Evolutionary conservation across 1,140 invertebrate genomes (phyloP), one percentile per base, ranked within the genome.

Genomic region (Hormaphis cornu): DNA sequence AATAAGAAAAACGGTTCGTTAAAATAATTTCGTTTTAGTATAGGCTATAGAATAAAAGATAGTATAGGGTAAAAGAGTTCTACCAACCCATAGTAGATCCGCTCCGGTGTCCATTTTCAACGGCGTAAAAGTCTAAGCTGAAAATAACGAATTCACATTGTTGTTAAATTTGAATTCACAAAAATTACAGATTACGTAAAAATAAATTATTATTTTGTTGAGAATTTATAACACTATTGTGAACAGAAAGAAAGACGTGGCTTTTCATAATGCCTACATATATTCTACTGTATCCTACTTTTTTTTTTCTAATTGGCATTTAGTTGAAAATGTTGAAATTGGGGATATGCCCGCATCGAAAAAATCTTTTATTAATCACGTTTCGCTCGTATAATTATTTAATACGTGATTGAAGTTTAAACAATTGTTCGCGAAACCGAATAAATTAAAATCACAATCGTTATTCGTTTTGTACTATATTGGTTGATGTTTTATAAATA

Each of bases 91-190:
- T 89, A 5, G 88, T 89, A 4, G 86, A 84, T 3, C 82, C 83
- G 77, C 84, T 88, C 69, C 82, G 84, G 8, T 76, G 77, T 7
- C 86, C 87, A 66, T 83, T 83, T 74, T 89, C 87, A 28, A 83
- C 79, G 0, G 84, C 83, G 74, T 84, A 89, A 75, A 91, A 88
- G 78, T 91, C 88, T 58, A 89, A 75, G 1, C 85, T 86, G 77
- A 9, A 82, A 78, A n/a, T n/a, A n/a, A n/a, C n/a, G n/a, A n/a
- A n/a, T n/a, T n/a, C n/a, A n/a, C n/a, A n/a, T n/a, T n/a, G n/a
- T n/a, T n/a, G n/a, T n/a, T n/a, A n/a, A n/a, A n/a, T n/a, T n/a
- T n/a, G n/a, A n/a, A n/a, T n/a, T n/a, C n/a, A n/a, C n/a, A n/a
- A n/a, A n/a, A n/a, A n/a, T n/a, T n/a, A n/a, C n/a, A n/a, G n/a